These are phyloP conservation scores for Tortricodes alternella DNA, from an alignment of 2,888 invertebrate species.

Conservation along the genomic window DNA sequence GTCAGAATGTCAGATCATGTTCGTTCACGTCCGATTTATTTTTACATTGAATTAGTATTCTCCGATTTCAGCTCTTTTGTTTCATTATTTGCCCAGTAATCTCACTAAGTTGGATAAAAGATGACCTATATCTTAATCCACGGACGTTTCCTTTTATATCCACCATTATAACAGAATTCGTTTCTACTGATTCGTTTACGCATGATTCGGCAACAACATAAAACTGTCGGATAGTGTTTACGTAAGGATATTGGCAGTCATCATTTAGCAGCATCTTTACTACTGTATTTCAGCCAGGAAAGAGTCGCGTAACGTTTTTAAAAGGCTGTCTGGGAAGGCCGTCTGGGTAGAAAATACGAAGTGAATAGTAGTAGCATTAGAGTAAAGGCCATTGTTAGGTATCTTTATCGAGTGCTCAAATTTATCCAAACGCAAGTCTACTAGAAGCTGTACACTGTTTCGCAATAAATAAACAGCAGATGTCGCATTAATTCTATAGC, in stretches of 20 bases:
- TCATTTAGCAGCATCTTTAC: neutral
- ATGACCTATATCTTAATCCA: conserved; percentile 23
- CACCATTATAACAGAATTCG: conserved; percentile 14
- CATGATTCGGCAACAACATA: conserved; percentile 15
- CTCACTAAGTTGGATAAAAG: conserved; percentile 23
- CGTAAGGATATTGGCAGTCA: neutral
- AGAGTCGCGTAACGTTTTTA: too few relatives aligned
- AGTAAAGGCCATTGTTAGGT: too few relatives aligned
- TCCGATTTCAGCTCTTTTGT: neutral
- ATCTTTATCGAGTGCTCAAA: too few relatives aligned
- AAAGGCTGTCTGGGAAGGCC: too few relatives aligned
- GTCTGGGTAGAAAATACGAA: too few relatives aligned
- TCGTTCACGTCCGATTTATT: too few relatives aligned
- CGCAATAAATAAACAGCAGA: too few relatives aligned
- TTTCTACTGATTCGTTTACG: conserved; percentile 12
- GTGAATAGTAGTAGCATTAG: too few relatives aligned
- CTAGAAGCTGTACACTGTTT: too few relatives aligned
- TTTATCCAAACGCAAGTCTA: too few relatives aligned
- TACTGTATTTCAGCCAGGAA: neutral
- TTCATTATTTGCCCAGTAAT: conserved; percentile 17
- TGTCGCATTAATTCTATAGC: too few relatives aligned
- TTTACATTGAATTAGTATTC: neutral
- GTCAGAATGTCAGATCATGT: too few relatives aligned
- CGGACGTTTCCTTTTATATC: conserved; percentile 15
- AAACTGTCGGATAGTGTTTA: conserved; percentile 1